Percentiles rank a stretch among this genome's conserved stretches.
Conservation (phyloP, 2,797 vertebrate genomes). For the Kryptopterus vitreolus region DNA sequence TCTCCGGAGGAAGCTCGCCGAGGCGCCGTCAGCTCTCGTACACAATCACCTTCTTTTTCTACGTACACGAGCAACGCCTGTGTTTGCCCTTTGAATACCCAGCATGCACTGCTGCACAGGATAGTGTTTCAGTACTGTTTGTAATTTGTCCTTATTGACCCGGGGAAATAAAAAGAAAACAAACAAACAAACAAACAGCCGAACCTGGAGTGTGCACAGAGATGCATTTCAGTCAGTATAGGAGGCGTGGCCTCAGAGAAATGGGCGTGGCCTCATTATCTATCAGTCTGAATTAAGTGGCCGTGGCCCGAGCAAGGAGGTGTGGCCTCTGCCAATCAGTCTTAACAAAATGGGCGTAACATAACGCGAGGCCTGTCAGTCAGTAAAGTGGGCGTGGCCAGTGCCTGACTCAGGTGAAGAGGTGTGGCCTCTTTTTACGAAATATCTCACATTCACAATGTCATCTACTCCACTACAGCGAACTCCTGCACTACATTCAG, state of each 20-base stretch:
- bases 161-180: too few relatives aligned
- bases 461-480: not conserved
- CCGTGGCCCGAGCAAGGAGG: not conserved
- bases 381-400: too few relatives aligned
- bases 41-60: not conserved
- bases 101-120: conserved; percentile 38
- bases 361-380: too few relatives aligned
- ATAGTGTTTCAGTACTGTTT: conserved; percentile 51
- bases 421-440: not conserved
- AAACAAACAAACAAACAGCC: too few relatives aligned
- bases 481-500: not conserved
- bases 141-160: not conserved
- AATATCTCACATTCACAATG: not conserved
- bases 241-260: not conserved
- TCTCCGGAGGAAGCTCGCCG: not conserved
- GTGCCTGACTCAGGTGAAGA: too few relatives aligned
- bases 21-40: not conserved
- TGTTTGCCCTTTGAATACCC: conserved; percentile 60
- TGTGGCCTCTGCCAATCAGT: not conserved
- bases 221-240: not conserved
- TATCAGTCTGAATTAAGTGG: not conserved
- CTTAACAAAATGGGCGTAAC: too few relatives aligned
- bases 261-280: not conserved
- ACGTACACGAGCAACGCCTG: conserved; percentile 63
- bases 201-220: not conserved